Conservation (phyloP, 2,113 vertebrate genomes). For the Stomatorhinus ivindoensis region DNA sequence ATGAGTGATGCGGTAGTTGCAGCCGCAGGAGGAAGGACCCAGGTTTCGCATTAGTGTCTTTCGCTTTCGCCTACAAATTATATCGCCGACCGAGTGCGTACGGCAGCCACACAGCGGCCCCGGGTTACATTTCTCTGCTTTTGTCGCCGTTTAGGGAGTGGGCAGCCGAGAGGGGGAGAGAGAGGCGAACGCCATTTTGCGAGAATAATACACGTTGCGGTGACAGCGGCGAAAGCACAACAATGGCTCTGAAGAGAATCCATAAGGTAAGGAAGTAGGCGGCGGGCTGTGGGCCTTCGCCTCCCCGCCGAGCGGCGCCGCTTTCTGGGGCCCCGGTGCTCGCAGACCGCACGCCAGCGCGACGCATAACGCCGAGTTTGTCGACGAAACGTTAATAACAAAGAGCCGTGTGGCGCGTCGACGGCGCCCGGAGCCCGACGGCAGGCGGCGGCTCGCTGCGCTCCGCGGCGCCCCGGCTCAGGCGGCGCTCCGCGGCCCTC, state of each 20-base stretch:
- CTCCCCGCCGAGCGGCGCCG: not conserved
- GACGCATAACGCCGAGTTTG: not conserved
- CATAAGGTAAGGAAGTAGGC: constrained; percentile 55
- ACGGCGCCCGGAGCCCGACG: not conserved
- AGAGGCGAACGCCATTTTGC: constrained; percentile 19
- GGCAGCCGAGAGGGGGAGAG: constrained; percentile 12
- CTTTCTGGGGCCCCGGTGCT: not conserved
- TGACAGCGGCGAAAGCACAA: constrained; percentile 27
- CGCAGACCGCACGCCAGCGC: not conserved
- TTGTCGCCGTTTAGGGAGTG: constrained; percentile 10
- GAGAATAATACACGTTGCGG: constrained; percentile 21
- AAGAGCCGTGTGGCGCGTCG: not conserved
- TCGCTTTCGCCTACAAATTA: constrained; percentile 10
- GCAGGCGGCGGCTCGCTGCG: not conserved
- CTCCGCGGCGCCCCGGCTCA: not conserved
- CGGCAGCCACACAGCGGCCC: not conserved
- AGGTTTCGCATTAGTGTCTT: constrained; percentile 11
- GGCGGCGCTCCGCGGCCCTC: not conserved
- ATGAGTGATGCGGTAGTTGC: constrained; percentile 32
- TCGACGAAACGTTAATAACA: not conserved
- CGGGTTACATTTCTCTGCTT: not conserved
- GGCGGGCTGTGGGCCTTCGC: not conserved
- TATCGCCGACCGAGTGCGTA: not conserved
- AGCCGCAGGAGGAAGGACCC: constrained; percentile 27
- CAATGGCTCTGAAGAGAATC: constrained; percentile 64